A percentile compares a stretch with the other conserved stretches of the same genome.
Conservation (phyloP, 2,113 vertebrate species). For the Sapayoa aenigma region DNA sequence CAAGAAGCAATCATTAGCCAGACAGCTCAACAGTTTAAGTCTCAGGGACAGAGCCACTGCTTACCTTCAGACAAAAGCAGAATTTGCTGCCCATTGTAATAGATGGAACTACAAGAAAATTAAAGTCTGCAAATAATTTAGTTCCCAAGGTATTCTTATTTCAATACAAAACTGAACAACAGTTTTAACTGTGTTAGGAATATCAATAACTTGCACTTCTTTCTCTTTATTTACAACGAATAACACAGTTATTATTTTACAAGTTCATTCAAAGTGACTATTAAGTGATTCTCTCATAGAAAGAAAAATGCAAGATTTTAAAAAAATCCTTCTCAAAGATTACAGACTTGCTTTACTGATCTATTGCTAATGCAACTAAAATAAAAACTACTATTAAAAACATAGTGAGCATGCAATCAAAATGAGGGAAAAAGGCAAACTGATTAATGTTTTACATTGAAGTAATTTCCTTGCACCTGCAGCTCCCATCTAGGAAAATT, state of each 20-base stretch:
- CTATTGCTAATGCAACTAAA: conserved; percentile 38
- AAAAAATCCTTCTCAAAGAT: not conserved
- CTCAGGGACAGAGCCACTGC: not conserved
- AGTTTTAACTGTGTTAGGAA: not conserved
- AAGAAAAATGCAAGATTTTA: not conserved
- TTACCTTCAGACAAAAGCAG: not conserved
- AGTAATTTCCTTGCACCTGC: conserved; percentile 70
- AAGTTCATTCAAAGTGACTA: not conserved
- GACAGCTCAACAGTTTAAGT: not conserved
- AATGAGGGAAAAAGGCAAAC: conserved; percentile 16
- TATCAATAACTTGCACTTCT: not conserved
- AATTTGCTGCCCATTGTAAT: not conserved
- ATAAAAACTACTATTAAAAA: conserved; percentile 59
- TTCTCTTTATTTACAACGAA: conserved; percentile 25
- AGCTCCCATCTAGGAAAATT: conserved; percentile 51
- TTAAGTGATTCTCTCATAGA: not conserved
- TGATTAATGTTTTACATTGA: conserved; percentile 65
- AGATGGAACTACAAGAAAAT: not conserved
- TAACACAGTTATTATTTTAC: conserved; percentile 21
- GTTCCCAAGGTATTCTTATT: not conserved
- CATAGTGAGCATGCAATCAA: not conserved
- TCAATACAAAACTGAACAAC: not conserved
- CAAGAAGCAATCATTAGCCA: not conserved
- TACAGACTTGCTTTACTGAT: conserved; percentile 9
- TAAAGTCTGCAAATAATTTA: not conserved